Conservation (phyloP, 2,888 invertebrate species). For the Euspilapteryx auroguttella region DNA sequence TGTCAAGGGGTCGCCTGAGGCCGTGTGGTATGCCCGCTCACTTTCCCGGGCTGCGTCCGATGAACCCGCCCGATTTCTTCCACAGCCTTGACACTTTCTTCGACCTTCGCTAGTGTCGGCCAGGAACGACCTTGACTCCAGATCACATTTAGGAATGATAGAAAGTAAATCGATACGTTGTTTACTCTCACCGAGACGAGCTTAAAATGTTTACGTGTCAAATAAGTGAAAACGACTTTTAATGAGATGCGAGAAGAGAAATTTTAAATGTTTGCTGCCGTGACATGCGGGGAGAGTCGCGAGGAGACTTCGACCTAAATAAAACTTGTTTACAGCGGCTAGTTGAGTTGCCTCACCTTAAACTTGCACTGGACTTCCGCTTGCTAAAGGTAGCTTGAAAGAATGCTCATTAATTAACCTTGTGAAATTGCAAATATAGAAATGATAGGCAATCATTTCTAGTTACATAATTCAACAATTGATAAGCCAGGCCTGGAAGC, state of each 20-base stretch:
- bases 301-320: slow-evolving; percentile 45
- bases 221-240: slow-evolving; percentile 50
- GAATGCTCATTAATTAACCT: too few species aligned
- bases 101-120: slow-evolving; percentile 29
- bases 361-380: slow-evolving; percentile 4
- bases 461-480: too few species aligned
- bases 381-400: too few species aligned
- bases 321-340: slow-evolving; percentile 40
- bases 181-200: slow-evolving; percentile 51
- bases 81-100: slow-evolving; percentile 59
- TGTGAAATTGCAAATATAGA: too few species aligned
- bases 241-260: slow-evolving; percentile 60
- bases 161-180: slow-evolving; percentile 43
- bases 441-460: too few species aligned
- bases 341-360: slow-evolving; percentile 6
- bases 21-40: slow-evolving; percentile 22
- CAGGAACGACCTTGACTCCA: slow-evolving; percentile 35
- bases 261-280: slow-evolving; percentile 51
- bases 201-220: slow-evolving; percentile 34
- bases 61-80: slow-evolving; percentile 53
- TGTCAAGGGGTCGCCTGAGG: slow-evolving; percentile 47
- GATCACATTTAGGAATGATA: slow-evolving; percentile 23
- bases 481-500: too few species aligned
- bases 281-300: slow-evolving; percentile 51
- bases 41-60: slow-evolving; percentile 44